Conservation (phyloP, 2,888 invertebrate species). For the Cecidostiba fungosa region DNA sequence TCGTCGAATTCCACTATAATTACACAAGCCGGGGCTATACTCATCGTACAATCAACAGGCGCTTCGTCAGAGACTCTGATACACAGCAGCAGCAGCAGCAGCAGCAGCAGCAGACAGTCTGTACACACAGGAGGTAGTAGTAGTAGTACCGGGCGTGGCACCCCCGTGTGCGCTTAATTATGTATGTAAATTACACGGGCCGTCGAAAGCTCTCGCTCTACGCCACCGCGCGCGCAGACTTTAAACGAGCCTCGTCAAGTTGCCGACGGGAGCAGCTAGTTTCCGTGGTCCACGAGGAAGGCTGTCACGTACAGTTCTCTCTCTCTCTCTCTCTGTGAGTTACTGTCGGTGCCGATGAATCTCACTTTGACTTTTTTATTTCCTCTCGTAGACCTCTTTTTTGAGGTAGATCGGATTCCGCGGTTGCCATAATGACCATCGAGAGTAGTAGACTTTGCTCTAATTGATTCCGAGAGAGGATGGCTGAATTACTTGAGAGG, state of each 20-base stretch:
- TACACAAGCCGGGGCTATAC: background rate
- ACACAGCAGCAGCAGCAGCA: background rate
- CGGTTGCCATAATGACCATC: background rate
- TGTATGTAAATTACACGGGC: slow-evolving; percentile 63
- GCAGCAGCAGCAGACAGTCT: background rate
- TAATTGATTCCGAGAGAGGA: slow-evolving; percentile 7
- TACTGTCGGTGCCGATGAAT: too few species aligned
- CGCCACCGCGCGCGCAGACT: slow-evolving; percentile 31
- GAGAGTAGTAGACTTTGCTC: background rate
- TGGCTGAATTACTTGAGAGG: background rate
- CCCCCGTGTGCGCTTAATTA: slow-evolving; percentile 55
- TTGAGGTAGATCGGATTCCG: background rate
- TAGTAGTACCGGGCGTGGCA: slow-evolving; percentile 15
- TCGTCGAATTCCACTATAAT: background rate
- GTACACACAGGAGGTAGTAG: background rate
- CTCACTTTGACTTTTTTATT: background rate
- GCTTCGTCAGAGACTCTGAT: background rate
- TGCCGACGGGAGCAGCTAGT: slow-evolving; percentile 40
- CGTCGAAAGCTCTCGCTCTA: slow-evolving; percentile 42
- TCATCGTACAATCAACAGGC: slow-evolving; percentile 29
- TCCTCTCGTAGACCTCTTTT: background rate
- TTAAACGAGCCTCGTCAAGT: slow-evolving; percentile 60
- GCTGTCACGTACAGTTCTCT: slow-evolving; percentile 38
- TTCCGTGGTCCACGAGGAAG: background rate
- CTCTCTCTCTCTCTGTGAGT: background rate